phyloP scores from a whole-genome alignment of 2,113 vertebrate genomes.

The Mobula birostris region DNA sequence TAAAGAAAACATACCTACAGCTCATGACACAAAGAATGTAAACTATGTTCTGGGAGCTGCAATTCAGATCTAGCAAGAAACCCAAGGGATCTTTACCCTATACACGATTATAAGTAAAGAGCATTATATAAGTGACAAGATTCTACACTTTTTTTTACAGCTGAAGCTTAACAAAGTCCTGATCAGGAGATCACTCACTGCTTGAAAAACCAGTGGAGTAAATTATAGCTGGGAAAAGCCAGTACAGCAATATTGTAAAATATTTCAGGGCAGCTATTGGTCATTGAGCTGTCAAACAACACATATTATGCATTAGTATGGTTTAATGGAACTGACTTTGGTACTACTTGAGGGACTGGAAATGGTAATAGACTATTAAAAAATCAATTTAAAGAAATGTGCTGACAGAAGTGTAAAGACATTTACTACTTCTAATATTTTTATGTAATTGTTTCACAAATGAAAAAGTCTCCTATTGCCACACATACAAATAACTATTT shows the following conservation, averaged over 20 bases:
- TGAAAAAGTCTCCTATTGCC: conserved; percentile 10
- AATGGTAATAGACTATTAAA: conserved; percentile 16
- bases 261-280: conserved; percentile 7
- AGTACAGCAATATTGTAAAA: background rate
- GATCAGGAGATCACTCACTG: background rate
- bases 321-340: conserved; percentile 5
- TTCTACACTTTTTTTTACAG: background rate
- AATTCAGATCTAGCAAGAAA: background rate
- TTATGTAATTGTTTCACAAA: conserved; percentile 3
- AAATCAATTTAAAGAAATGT: conserved; percentile 15
- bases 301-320: conserved; percentile 2
- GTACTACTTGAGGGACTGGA: background rate
- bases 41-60: background rate
- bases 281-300: conserved; percentile 15
- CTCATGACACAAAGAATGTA: background rate
- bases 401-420: background rate
- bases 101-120: background rate
- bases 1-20: background rate
- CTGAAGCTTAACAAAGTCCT: conserved; percentile 16
- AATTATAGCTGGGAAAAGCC: background rate
- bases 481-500: background rate
- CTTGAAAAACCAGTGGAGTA: background rate
- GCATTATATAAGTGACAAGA: background rate
- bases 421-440: background rate
- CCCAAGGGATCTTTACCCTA: background rate